phyloP scores from a whole-genome alignment of 35 echinoderm and acorn worm species.

The Diadema setosum region DNA sequence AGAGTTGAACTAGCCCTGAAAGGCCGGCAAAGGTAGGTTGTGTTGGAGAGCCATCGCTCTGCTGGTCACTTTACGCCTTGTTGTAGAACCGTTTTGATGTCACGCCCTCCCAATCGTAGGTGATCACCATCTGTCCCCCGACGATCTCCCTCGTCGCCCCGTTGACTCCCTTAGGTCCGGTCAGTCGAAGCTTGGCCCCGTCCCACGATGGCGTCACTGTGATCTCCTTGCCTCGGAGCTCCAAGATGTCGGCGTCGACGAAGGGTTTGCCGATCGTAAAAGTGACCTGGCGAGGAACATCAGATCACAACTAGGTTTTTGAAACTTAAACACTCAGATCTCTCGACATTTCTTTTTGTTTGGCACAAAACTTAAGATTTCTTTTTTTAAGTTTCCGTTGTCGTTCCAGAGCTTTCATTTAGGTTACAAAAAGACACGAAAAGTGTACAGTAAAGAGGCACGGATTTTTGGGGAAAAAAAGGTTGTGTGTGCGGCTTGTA shows the following conservation, averaged over 20 bases:
- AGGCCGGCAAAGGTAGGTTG: no score
- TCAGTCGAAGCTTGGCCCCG: slow-evolving; percentile 38
- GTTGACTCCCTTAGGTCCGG: slow-evolving; percentile 37
- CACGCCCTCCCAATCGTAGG: slow-evolving; percentile 38
- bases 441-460: neutral
- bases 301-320: no score
- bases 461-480: no score
- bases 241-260: slow-evolving; percentile 33
- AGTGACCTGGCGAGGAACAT: neutral
- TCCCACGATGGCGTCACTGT: slow-evolving; percentile 44
- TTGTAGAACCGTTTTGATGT: slow-evolving; percentile 59
- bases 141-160: slow-evolving; percentile 41
- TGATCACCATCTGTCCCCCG: slow-evolving; percentile 47
- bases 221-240: slow-evolving; percentile 38
- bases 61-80: slow-evolving; percentile 48
- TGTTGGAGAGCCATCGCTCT: no score
- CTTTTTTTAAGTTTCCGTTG: neutral
- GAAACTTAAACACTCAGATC: no score
- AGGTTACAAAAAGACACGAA: neutral
- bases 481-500: no score
- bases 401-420: neutral
- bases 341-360: no score
- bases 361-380: no score
- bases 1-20: no score
- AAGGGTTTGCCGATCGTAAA: slow-evolving; percentile 61